Evolutionary conservation across 2,797 vertebrate species (phyloP), one percentile per base, ranked within the genome.

Genomic region (Arvicola amphibius): DNA sequence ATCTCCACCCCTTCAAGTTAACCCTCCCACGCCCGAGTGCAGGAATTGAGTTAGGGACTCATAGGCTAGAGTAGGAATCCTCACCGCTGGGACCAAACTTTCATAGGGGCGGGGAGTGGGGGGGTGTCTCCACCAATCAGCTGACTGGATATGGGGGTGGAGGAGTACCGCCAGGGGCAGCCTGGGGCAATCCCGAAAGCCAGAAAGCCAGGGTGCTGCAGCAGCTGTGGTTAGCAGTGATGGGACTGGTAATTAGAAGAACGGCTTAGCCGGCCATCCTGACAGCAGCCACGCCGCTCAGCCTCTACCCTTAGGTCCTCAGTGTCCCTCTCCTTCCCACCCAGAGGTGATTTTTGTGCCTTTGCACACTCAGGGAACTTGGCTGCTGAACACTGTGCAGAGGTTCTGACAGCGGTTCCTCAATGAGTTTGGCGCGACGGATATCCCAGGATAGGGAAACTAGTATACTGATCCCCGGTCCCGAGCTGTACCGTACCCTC

Each of bases 1-100:
- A 40, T 87, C 79, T 34, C 48, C 88, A 67, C 51, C 92, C 77
- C 67, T 40, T 14, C 4, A 7, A 17, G 59, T 97, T 95, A 94
- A 94, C 77, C 90, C 90, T 65, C 34, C 5, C 16, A 5, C 1
- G 7, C 85, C 78, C 0, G 0, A 46, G 27, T 8, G 16, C 84
- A 21, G 23, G 69, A 83, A 77, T 67, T 23, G 43, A 87, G 73
- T 65, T 34, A 2, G 53, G 63, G 14, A 56, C 46, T 12, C 51
- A 7, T 6, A 40, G 71, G 46, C 69, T 32, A 63, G 90, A 37
- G 25, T 8, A n/a, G 67, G 89, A 1, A 7, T 13, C 32, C 48
- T 21, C 16, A 10, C 59, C 27, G 4, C 25, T 14, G 1, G 88
- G 78, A 27, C 74, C 46, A 32, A 88, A 80, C 43, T 79, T 80